Conservation (phyloP, 1,140 invertebrate species). For the Ptiloglossa arizonensis region DNA sequence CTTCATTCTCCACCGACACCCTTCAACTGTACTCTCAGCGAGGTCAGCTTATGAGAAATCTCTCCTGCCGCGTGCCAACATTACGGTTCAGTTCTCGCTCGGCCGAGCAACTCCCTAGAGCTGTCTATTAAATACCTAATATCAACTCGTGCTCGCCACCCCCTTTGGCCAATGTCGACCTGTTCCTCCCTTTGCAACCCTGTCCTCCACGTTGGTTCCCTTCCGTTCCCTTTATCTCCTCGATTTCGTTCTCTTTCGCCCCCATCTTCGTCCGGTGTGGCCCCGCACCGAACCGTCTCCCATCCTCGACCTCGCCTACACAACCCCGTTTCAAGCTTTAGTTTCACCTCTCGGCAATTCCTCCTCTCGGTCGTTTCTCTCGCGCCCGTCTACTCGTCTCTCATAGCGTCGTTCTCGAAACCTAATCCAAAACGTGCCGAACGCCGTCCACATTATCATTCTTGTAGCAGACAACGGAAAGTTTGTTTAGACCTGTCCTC, state of each 20-base stretch:
- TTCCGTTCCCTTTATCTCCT: constrained; percentile 17
- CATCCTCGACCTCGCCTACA: neutral
- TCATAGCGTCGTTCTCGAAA: constrained; percentile 54
- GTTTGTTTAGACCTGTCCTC: constrained; percentile 68
- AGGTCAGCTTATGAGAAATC: constrained; percentile 78
- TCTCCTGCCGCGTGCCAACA: constrained; percentile 70
- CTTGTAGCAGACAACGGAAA: constrained; percentile 74
- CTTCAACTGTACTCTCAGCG: constrained; percentile 66
- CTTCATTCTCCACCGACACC: constrained; percentile 50
- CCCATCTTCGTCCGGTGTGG: neutral
- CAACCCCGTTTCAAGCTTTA: constrained; percentile 12
- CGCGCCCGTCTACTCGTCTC: neutral
- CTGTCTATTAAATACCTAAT: constrained; percentile 78
- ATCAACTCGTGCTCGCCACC: constrained; percentile 70
- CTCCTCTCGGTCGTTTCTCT: neutral
- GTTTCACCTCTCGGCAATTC: constrained; percentile 17
- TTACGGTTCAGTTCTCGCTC: constrained; percentile 72
- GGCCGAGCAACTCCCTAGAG: constrained; percentile 69
- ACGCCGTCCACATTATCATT: constrained; percentile 75
- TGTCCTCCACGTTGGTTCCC: neutral
- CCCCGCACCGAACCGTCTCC: neutral
- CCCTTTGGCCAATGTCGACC: constrained; percentile 2
- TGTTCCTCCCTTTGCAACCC: constrained; percentile 18
- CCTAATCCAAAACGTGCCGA: constrained; percentile 76
- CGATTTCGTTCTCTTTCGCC: neutral